Evolutionary conservation across 2,797 vertebrate species (phyloP).

Genomic region (Chanos chanos): DNA sequence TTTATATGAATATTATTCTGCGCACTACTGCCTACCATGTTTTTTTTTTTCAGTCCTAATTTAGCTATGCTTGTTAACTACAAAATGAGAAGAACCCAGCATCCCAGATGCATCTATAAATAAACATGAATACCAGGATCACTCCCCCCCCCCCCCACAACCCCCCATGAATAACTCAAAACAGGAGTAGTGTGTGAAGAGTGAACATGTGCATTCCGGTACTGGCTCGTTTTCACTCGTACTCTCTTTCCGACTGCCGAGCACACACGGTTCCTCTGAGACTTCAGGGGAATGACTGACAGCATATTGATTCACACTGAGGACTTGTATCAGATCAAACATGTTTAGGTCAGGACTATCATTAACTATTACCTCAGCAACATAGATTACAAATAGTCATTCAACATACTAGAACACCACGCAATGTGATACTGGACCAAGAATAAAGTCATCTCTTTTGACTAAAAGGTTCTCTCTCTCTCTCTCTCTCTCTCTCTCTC

Average conservation of each 20-base stretch:
- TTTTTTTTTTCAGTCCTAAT: slow-evolving; percentile 60
- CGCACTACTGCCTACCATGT: slow-evolving; percentile 51
- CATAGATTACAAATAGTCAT: neutral
- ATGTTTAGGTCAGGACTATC: neutral
- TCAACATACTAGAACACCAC: neutral
- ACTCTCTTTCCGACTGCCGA: neutral
- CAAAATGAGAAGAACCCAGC: slow-evolving; percentile 59
- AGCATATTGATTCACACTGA: slow-evolving; percentile 25
- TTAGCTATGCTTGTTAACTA: slow-evolving; percentile 62
- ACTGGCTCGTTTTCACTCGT: neutral
- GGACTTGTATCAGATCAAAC: slow-evolving; percentile 22
- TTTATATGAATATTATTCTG: slow-evolving; percentile 51
- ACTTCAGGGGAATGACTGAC: slow-evolving; percentile 17
- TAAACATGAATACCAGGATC: slow-evolving; percentile 62
- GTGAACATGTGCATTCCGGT: slow-evolving; percentile 22
- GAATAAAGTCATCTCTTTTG: neutral
- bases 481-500: neutral
- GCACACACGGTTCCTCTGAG: neutral
- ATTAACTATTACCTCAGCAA: neutral
- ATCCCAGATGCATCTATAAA: slow-evolving; percentile 59
- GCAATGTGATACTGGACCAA: neutral
- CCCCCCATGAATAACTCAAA: slow-evolving; percentile 54
- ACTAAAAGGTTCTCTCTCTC: neutral
- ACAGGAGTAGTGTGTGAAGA: slow-evolving; percentile 55
- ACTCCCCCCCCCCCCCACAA: slow-evolving; percentile 49